Evolutionary conservation across 2,113 vertebrate genomes (phyloP).

Genomic region (Albula glossodonta): DNA sequence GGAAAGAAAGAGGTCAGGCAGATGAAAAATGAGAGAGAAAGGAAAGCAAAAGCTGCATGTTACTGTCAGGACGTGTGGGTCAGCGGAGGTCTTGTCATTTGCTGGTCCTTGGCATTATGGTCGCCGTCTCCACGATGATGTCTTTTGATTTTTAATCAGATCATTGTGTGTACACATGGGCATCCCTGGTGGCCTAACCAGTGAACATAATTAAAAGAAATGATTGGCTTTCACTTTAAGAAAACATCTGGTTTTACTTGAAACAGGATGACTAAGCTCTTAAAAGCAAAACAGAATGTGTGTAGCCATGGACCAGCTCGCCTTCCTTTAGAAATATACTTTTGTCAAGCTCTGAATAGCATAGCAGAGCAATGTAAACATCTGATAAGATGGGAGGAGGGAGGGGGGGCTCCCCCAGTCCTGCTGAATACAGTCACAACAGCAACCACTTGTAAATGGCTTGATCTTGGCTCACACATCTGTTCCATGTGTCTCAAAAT

Average conservation of each 20-base stretch:
- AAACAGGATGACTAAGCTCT: slow-evolving; percentile 80
- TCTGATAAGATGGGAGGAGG: slow-evolving; percentile 50
- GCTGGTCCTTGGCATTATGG: slow-evolving; percentile 71
- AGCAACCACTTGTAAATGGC: slow-evolving; percentile 3
- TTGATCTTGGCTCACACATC: slow-evolving; percentile 5
- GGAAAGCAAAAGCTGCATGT: slow-evolving; percentile 15
- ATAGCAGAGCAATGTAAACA: slow-evolving; percentile 75
- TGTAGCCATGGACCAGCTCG: slow-evolving; percentile 78
- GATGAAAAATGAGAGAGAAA: slow-evolving; percentile 1
- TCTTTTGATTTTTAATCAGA: slow-evolving; percentile 78
- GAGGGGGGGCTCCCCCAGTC: not conserved
- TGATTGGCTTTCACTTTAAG: slow-evolving; percentile 81
- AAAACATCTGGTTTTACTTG: slow-evolving; percentile 86
- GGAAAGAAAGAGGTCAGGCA: slow-evolving; percentile 4
- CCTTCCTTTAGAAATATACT: slow-evolving; percentile 73
- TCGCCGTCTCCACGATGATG: slow-evolving; percentile 68
- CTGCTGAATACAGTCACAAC: not conserved
- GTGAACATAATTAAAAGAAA: slow-evolving; percentile 81
- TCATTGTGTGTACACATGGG: slow-evolving; percentile 76
- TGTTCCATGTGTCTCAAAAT: not conserved
- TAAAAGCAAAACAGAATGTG: slow-evolving; percentile 78
- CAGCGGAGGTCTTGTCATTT: slow-evolving; percentile 55
- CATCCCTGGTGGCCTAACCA: slow-evolving; percentile 80
- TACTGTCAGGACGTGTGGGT: slow-evolving; percentile 40
- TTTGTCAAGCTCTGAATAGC: slow-evolving; percentile 74